A percentile compares a stretch with the other conserved stretches of the same genome.
Evolutionary conservation across 2,888 invertebrate genomes (phyloP).

Genomic region (Lysandra coridon): DNA sequence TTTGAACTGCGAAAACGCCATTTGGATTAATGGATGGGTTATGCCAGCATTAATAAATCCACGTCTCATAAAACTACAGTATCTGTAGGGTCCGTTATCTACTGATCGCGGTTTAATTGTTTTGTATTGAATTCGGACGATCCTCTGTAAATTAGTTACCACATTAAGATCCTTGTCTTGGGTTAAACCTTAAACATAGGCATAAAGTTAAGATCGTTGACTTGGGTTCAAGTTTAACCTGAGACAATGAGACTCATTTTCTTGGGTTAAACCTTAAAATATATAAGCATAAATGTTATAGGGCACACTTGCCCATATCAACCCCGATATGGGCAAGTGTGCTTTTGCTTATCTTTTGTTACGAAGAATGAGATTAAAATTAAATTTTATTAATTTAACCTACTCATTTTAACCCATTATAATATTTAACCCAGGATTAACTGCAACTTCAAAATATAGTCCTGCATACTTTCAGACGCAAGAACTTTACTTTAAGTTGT

Average conservation of each 20-base stretch:
- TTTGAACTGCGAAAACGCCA: neutral
- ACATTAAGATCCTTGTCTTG: neutral
- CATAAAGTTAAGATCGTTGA: neutral
- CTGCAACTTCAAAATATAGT: too few relatives aligned
- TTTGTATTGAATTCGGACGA: slow-evolving; percentile 19
- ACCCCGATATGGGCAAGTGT: too few relatives aligned
- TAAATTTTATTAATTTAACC: too few relatives aligned
- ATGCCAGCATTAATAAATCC: neutral
- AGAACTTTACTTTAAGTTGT: too few relatives aligned
- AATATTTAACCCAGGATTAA: too few relatives aligned
- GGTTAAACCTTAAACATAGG: neutral
- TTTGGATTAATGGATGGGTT: neutral
- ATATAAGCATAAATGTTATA: neutral
- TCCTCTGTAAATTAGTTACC: neutral
- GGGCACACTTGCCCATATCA: too few relatives aligned
- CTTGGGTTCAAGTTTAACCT: too few relatives aligned
- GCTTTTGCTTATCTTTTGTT: too few relatives aligned
- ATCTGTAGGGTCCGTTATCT: slow-evolving; percentile 1
- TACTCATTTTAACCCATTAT: too few relatives aligned
- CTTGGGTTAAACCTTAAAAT: neutral
- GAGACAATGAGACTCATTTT: neutral
- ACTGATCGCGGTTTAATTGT: neutral
- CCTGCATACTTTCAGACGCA: too few relatives aligned
- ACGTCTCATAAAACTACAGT: slow-evolving; percentile 12
- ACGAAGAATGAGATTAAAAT: too few relatives aligned